These are phyloP conservation scores for Crotalus tigris DNA, from an alignment of 2,113 vertebrate genomes.

Conservation along the genomic window DNA sequence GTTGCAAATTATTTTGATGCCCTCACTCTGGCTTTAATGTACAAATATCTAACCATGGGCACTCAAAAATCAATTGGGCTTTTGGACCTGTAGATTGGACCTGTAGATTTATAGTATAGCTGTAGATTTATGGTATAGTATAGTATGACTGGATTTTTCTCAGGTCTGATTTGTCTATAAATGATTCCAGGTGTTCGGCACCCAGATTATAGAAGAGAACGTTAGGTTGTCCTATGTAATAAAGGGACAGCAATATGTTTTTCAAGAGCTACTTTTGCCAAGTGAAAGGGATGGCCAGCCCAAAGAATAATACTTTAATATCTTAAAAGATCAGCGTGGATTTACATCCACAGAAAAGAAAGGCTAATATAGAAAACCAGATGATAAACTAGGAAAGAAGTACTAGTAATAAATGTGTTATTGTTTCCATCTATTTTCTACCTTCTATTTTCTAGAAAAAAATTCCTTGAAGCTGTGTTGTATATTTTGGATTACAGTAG, in stretches of 20 bases:
- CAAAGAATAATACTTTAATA: background rate
- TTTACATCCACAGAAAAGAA: background rate
- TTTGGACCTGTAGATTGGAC: background rate
- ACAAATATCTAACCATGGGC: background rate
- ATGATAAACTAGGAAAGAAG: background rate
- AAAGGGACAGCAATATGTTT: background rate
- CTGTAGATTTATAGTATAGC: background rate
- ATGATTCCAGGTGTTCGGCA: background rate
- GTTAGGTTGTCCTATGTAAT: background rate
- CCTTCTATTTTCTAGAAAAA: background rate
- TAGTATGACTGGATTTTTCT: too few relatives aligned
- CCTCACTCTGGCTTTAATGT: background rate
- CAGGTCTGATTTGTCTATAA: background rate
- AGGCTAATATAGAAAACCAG: background rate
- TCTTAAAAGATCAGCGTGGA: background rate
- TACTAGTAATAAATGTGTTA: background rate
- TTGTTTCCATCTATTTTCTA: background rate
- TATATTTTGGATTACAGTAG: background rate
- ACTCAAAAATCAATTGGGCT: background rate
- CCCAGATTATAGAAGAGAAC: background rate
- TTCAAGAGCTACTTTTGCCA: background rate
- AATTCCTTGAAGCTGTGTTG: background rate
- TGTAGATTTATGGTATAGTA: background rate
- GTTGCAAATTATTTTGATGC: too few relatives aligned
- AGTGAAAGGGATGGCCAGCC: background rate